A percentile compares a stretch with the other conserved stretches of the same genome.
These are phyloP conservation scores for Caenorhabditis sulstoni DNA, from an alignment of 2,888 invertebrate genomes.

Conservation along the genomic window DNA sequence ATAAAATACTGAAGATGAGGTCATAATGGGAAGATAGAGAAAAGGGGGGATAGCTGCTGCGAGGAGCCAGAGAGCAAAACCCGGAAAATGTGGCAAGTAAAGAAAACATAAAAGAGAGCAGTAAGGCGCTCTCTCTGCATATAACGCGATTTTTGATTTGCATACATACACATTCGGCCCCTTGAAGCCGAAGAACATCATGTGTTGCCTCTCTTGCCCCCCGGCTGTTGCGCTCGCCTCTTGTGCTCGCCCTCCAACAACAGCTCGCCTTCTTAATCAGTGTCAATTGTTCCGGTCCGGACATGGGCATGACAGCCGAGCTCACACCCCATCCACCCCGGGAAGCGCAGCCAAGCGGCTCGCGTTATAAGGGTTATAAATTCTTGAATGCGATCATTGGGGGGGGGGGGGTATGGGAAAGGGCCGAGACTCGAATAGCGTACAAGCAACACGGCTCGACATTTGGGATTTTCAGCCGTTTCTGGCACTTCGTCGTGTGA, in stretches of 20 bases:
- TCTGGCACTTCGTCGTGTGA: too few relatives aligned
- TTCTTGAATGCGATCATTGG: not conserved
- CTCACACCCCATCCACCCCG: too few relatives aligned
- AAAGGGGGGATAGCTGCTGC: conserved; percentile 8
- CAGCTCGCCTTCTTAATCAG: conserved; percentile 54
- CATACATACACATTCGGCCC: conserved; percentile 39
- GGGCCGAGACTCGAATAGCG: too few relatives aligned
- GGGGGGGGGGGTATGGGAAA: too few relatives aligned
- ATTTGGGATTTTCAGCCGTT: too few relatives aligned
- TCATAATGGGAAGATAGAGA: conserved; percentile 2
- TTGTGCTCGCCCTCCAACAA: conserved; percentile 16
- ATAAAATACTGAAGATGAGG: conserved; percentile 5
- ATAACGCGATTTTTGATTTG: conserved; percentile 59
- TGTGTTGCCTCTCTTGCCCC: conserved; percentile 33
- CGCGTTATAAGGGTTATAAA: conserved; percentile 19
- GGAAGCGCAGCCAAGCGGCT: conserved; percentile 7
- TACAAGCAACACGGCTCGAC: too few relatives aligned
- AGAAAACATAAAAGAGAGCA: conserved; percentile 1
- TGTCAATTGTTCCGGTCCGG: conserved; percentile 52
- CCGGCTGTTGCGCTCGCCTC: conserved; percentile 35
- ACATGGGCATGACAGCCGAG: conserved; percentile 7
- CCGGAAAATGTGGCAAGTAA: conserved; percentile 8
- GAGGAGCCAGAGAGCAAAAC: not conserved
- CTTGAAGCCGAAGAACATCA: conserved; percentile 31
- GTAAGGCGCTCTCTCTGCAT: conserved; percentile 16